Conservation (phyloP, 2,797 vertebrate genomes). For the Schizothorax lantsangensis region DNA sequence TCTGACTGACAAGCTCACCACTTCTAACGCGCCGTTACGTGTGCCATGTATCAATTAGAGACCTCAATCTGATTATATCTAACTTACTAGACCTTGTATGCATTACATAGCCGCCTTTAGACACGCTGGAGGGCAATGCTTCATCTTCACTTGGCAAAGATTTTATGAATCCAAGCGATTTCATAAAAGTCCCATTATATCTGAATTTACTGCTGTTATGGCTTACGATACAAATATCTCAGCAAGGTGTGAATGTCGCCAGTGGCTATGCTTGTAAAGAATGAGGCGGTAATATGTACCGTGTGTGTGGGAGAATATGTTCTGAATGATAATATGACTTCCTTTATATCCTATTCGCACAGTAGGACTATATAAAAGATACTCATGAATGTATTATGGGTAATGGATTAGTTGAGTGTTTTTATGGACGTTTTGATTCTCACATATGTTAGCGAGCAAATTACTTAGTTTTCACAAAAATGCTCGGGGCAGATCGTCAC, state of each 20-base stretch:
- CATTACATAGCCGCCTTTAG: conserved; percentile 52
- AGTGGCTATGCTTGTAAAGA: conserved; percentile 70
- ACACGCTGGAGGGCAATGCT: conserved; percentile 58
- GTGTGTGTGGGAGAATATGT: conserved; percentile 56
- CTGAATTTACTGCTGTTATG: conserved; percentile 71
- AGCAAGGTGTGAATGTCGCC: conserved; percentile 69
- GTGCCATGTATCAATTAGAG: conserved; percentile 58
- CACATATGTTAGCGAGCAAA: conserved; percentile 58
- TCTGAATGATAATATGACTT: conserved; percentile 66
- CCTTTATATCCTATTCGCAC: conserved; percentile 61
- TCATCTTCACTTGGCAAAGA: conserved; percentile 64
- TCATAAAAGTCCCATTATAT: conserved; percentile 73
- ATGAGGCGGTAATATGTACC: conserved; percentile 65
- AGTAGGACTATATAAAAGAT: conserved; percentile 64
- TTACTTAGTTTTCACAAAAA: conserved; percentile 61
- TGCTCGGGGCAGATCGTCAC: conserved; percentile 54
- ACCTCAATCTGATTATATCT: conserved; percentile 49
- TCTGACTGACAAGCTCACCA: conserved; percentile 49
- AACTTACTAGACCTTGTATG: conserved; percentile 51
- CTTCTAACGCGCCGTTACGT: conserved; percentile 12
- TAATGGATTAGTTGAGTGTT: conserved; percentile 59
- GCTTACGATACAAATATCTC: conserved; percentile 71
- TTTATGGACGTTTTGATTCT: conserved; percentile 63
- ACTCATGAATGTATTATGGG: conserved; percentile 61
- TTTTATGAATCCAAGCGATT: conserved; percentile 69